These are phyloP conservation scores for Leptodactylus fallax DNA, from an alignment of 2,797 vertebrate species.

Conservation along the genomic window DNA sequence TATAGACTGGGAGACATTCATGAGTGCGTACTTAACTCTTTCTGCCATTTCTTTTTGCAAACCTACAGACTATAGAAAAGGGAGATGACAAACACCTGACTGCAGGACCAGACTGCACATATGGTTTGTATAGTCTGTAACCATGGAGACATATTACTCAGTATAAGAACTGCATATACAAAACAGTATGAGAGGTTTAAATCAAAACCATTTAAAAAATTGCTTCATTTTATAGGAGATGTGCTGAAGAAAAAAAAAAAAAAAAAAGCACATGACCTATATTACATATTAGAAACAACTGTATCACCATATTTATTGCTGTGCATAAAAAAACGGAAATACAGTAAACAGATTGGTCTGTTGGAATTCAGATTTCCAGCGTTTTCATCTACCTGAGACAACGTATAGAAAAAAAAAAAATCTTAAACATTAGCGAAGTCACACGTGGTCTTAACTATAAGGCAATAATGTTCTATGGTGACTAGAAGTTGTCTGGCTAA, in stretches of 20 bases:
- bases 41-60: no score
- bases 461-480: not conserved
- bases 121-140: no score
- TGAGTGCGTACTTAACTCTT: no score
- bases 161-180: not conserved
- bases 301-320: not conserved
- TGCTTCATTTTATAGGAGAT: not conserved
- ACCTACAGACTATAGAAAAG: no score
- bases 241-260: not conserved
- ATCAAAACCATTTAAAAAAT: no score
- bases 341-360: not conserved
- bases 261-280: not conserved
- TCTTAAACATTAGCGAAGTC: not conserved
- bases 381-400: not conserved
- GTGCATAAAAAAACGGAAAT: not conserved
- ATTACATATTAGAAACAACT: not conserved
- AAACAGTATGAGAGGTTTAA: no score
- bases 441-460: no score
- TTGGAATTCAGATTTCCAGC: not conserved
- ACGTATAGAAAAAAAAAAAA: not conserved
- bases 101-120: no score
- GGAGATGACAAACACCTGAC: no score
- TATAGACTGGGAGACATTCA: no score
- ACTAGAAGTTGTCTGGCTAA: not conserved
- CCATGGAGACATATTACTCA: no score